Conservation (phyloP, 2,113 vertebrate species). For the Paracyprichromis sp. region DNA sequence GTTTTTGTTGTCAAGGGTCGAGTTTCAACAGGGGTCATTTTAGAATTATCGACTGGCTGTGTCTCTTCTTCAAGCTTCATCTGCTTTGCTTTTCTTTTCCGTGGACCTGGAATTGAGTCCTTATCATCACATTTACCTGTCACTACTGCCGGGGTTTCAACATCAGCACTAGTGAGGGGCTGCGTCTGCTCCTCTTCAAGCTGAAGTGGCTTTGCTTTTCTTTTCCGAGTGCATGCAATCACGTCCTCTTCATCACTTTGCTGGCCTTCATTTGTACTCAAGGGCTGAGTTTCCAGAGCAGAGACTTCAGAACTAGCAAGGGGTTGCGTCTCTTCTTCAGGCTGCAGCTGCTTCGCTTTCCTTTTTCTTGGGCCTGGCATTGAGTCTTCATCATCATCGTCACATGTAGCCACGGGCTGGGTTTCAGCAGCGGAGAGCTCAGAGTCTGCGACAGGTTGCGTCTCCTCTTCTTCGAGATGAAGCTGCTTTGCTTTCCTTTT, state of each 20-base stretch:
- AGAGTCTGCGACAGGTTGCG: background rate
- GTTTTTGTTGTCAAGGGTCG: background rate
- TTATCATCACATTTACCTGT: background rate
- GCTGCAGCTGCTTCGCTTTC: background rate
- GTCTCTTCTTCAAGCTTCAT: background rate
- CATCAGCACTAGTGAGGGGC: background rate
- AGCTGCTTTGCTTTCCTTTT: background rate
- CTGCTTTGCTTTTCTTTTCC: background rate
- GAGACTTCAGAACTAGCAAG: background rate
- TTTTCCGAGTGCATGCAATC: background rate
- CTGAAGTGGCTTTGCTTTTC: background rate
- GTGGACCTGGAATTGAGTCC: background rate
- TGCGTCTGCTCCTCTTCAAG: conserved; percentile 22
- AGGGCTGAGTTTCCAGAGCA: conserved; percentile 21
- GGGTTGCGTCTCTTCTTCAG: background rate
- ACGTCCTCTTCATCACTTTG: background rate
- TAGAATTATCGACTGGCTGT: background rate
- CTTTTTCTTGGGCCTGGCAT: background rate
- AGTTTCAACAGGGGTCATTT: background rate
- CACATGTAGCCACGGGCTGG: background rate
- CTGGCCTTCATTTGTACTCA: background rate
- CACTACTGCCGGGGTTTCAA: conserved; percentile 13
- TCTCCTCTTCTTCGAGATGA: background rate
- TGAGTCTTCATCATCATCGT: background rate
- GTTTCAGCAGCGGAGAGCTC: background rate